These are phyloP conservation scores for Caenorhabditis angaria DNA, from an alignment of 2,888 invertebrate genomes.

Conservation along the genomic window DNA sequence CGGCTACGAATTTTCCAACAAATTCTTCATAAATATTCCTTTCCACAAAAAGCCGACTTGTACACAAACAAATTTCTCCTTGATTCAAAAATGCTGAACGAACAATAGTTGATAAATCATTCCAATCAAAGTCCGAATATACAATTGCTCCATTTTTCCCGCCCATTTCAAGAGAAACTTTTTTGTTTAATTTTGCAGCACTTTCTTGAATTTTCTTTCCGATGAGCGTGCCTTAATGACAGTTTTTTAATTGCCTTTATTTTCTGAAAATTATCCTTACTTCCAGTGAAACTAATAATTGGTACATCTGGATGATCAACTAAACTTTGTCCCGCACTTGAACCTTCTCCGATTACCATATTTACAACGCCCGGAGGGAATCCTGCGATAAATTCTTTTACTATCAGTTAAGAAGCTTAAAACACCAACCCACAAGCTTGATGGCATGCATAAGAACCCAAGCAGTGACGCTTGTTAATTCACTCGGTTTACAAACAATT, in stretches of 20 bases:
- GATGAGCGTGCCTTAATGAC: conserved; percentile 46
- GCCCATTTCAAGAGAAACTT: conserved; percentile 77
- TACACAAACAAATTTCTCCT: conserved; percentile 77
- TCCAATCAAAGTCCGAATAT: conserved; percentile 74
- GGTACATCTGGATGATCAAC: conserved; percentile 75
- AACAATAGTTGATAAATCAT: conserved; percentile 73
- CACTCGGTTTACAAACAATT: conserved; percentile 77
- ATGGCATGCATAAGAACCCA: conserved; percentile 75
- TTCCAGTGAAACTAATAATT: conserved; percentile 77
- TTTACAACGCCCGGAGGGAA: conserved; percentile 76
- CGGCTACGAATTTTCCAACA: conserved; percentile 72
- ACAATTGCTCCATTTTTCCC: conserved; percentile 77
- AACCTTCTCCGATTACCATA: conserved; percentile 76
- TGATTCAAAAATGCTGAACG: conserved; percentile 76
- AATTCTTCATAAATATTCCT: conserved; percentile 74
- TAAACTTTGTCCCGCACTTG: conserved; percentile 75
- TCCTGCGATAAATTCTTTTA: conserved; percentile 70
- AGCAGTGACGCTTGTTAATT: conserved; percentile 77
- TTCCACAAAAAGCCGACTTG: conserved; percentile 76
- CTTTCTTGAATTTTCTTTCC: conserved; percentile 63
- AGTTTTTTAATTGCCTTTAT: background rate
- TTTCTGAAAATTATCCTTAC: conserved; percentile 13
- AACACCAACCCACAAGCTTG: conserved; percentile 74
- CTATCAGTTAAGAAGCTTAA: background rate
- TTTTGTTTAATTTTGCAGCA: conserved; percentile 74